Conservation (phyloP, 2,888 invertebrate species). For the Cepaea hortensis region DNA sequence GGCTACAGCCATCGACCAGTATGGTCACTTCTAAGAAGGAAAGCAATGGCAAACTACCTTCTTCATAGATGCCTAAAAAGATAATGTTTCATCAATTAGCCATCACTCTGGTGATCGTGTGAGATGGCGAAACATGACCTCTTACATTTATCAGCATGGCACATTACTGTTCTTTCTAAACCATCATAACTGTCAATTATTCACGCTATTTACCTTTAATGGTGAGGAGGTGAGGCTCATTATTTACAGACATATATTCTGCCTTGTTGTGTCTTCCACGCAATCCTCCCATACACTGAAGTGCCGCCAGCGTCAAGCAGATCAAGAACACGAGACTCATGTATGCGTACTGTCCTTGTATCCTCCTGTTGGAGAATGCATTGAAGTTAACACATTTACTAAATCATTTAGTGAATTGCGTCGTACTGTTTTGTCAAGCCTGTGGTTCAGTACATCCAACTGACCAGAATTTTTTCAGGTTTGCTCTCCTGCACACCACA, state of each 20-base stretch:
- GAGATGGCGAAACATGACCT: too few species aligned
- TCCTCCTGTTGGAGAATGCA: slow-evolving; percentile 17
- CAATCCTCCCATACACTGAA: slow-evolving; percentile 48
- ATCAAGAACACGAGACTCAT: slow-evolving; percentile 44
- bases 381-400: not conserved
- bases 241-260: not conserved
- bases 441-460: too few species aligned
- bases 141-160: too few species aligned
- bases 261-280: slow-evolving; percentile 22
- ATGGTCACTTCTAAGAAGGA: too few species aligned
- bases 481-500: not conserved
- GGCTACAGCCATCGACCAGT: too few species aligned
- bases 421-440: not conserved
- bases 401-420: not conserved
- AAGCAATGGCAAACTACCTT: too few species aligned
- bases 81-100: too few species aligned
- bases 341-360: slow-evolving; percentile 45
- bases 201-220: slow-evolving; percentile 41
- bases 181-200: too few species aligned
- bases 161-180: too few species aligned
- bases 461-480: not conserved
- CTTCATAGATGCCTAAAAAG: too few species aligned
- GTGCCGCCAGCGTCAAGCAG: slow-evolving; percentile 40
- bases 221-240: slow-evolving; percentile 26
- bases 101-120: too few species aligned